Evolutionary conservation across 2,888 invertebrate species (phyloP).

Genomic region (Mechanitis mazaeus): DNA sequence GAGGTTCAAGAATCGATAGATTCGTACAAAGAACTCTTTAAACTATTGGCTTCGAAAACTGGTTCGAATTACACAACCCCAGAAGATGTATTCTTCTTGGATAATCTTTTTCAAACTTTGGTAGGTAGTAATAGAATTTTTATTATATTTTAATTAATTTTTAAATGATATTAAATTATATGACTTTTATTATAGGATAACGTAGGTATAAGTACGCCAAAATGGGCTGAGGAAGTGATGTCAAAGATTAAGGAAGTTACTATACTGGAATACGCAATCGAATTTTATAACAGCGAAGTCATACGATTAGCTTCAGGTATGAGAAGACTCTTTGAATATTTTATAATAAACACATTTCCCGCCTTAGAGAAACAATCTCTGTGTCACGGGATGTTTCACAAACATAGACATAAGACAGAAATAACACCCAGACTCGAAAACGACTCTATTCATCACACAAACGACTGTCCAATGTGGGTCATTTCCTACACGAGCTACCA

Average conservation of each 20-base stretch:
- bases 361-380: too few species aligned
- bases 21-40: slow-evolving; percentile 50
- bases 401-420: too few species aligned
- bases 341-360: too few species aligned
- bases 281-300: slow-evolving; percentile 55
- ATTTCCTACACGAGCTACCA: too few species aligned
- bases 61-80: slow-evolving; percentile 56
- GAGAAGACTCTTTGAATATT: slow-evolving; percentile 1
- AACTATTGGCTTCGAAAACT: slow-evolving; percentile 48
- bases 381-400: too few species aligned
- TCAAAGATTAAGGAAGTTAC: slow-evolving; percentile 64
- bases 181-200: slow-evolving; percentile 50
- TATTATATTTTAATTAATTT: background rate
- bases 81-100: slow-evolving; percentile 65
- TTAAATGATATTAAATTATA: background rate
- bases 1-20: slow-evolving; percentile 46
- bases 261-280: slow-evolving; percentile 59
- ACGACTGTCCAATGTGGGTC: too few species aligned
- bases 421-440: too few species aligned
- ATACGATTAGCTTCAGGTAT: slow-evolving; percentile 60
- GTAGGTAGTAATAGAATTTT: slow-evolving; percentile 38
- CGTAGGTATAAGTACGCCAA: slow-evolving; percentile 54
- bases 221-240: slow-evolving; percentile 60
- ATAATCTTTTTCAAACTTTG: slow-evolving; percentile 69
- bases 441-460: too few species aligned